Evolutionary conservation across 2,888 invertebrate species (phyloP), one percentile per base, ranked within the genome.

Genomic region (Fabriciana adippe): DNA sequence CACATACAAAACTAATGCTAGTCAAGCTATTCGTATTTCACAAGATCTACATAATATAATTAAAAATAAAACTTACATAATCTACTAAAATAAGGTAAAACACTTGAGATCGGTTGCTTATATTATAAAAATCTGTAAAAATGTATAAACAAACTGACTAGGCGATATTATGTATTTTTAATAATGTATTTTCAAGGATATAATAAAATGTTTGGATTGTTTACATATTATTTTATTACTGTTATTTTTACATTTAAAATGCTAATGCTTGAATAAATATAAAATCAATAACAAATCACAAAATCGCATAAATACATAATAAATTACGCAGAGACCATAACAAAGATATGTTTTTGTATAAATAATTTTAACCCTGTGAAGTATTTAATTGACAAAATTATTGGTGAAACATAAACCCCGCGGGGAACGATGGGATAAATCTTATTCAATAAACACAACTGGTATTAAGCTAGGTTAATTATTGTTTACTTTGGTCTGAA

Each of bases 1-100:
- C 93, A 93, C 93, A 93, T 93, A 93, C 89, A 93, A 93, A 93
- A 93, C 93, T 93, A 93, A 88, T 75, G 78, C 93, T 93, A 93
- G 81, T 82, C 84, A 90, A 91, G 90, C 92, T 90, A 90, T 82
- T 79, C 80, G 79, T 86, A 85, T 86, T 83, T 86, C 73, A 89
- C 89, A 88, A 81, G 79, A 79, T 81, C 88, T 88, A 88, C 81
- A 72, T 80, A 73, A 59, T 48, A 48, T 48, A 59, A 48, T 59
- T n/a, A 48, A 18, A 74, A 67, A 71, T 67, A 65, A 74, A 73
- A 71, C 55, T 64, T 66, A 66, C 66, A 66, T 67, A 68, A 68
- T 59, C 69, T 70, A 72, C 63, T 48, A n/a, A 72, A 66, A 66
- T 54, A 68, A 68, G 41, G 47, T 64, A 57, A 67, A 64, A 67